These are phyloP conservation scores for Drosophila lini DNA, from an alignment of 1,140 invertebrate genomes.

Conservation along the genomic window DNA sequence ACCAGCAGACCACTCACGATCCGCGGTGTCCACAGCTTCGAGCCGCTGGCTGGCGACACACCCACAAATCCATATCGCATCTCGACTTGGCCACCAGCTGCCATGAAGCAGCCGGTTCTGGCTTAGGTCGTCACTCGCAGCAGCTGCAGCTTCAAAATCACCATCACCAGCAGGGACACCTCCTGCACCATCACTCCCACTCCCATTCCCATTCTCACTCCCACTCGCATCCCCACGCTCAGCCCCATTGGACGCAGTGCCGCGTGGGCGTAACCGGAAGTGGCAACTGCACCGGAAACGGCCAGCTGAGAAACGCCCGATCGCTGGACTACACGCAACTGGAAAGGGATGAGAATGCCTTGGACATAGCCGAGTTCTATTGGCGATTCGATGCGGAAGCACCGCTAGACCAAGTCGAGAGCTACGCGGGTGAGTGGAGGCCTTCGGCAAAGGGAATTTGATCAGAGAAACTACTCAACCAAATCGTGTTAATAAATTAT, in stretches of 20 bases:
- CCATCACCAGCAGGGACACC: constrained; percentile 36
- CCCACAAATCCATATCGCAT: constrained; percentile 81
- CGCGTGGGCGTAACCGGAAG: constrained; percentile 45
- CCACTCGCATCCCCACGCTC: constrained; percentile 50
- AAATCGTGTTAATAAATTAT: not conserved
- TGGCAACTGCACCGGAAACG: constrained; percentile 23
- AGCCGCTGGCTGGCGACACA: constrained; percentile 82
- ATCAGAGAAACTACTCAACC: constrained; percentile 28
- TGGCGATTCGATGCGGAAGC: constrained; percentile 80
- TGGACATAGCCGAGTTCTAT: constrained; percentile 83
- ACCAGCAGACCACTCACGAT: constrained; percentile 54
- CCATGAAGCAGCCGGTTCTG: constrained; percentile 76
- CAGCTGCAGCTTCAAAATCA: constrained; percentile 16
- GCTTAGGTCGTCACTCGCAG: constrained; percentile 69
- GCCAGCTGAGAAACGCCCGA: constrained; percentile 77
- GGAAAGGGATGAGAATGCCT: constrained; percentile 72
- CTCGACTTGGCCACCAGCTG: constrained; percentile 84
- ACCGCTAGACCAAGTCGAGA: constrained; percentile 62
- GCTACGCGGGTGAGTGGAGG: constrained; percentile 61
- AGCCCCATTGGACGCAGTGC: constrained; percentile 74
- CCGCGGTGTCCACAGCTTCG: constrained; percentile 67
- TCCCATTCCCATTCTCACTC: constrained; percentile 34
- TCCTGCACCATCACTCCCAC: constrained; percentile 42
- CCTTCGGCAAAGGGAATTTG: constrained; percentile 7
- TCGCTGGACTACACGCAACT: constrained; percentile 78